These are phyloP conservation scores for Triplophysa tibetana DNA, from an alignment of 2,113 vertebrate genomes.

Conservation along the genomic window DNA sequence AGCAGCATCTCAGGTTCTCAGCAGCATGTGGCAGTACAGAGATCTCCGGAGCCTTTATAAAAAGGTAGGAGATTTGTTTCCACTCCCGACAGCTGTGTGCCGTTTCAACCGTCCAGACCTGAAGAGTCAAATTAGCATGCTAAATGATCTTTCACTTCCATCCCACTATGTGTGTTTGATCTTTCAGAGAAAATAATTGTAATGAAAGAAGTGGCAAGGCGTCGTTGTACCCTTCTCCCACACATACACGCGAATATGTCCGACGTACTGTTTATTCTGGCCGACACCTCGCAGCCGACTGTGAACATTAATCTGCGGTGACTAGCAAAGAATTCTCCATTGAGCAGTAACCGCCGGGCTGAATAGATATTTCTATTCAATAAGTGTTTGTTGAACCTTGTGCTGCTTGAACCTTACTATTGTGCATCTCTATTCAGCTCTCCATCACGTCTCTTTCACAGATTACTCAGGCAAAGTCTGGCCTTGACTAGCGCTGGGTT, in stretches of 20 bases:
- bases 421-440: constrained; percentile 22
- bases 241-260: neutral
- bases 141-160: neutral
- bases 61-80: constrained; percentile 81
- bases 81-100: neutral
- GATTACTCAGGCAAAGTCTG: constrained; percentile 43
- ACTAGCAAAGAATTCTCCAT: constrained; percentile 43
- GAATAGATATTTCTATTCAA: constrained; percentile 44
- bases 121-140: neutral
- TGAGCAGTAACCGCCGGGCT: constrained; percentile 34
- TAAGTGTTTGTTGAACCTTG: constrained; percentile 33
- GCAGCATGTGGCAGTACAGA: constrained; percentile 99
- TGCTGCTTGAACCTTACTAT: neutral
- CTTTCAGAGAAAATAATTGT: neutral
- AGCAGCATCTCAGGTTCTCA: constrained; percentile 98
- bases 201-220: neutral
- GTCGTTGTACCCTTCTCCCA: neutral
- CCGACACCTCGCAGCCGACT: neutral
- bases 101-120: neutral
- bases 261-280: constrained; percentile 33
- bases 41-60: constrained; percentile 99
- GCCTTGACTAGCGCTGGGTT: constrained; percentile 4
- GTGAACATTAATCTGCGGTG: constrained; percentile 1
- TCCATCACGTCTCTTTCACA: neutral
- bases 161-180: neutral